These are phyloP conservation scores for Pionites leucogaster DNA, from an alignment of 2,113 vertebrate species.

Conservation along the genomic window DNA sequence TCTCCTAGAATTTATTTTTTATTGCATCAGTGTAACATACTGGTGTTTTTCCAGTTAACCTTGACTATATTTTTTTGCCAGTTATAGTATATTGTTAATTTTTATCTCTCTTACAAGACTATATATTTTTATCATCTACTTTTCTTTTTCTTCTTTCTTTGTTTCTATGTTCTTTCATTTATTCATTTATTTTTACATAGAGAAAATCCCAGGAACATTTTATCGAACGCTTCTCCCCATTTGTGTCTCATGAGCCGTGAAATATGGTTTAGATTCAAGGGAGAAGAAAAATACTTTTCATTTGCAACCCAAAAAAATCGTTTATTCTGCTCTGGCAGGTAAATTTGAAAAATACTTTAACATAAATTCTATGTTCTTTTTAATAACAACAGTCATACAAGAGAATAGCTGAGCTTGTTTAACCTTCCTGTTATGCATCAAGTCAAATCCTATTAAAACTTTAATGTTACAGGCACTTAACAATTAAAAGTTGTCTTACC, in stretches of 20 bases:
- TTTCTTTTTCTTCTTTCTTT: not conserved
- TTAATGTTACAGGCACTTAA: conserved; percentile 8
- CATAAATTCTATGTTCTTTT: conserved; percentile 42
- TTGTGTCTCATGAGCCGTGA: conserved; percentile 48
- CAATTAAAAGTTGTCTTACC: not conserved
- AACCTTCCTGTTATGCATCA: not conserved
- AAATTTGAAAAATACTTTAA: conserved; percentile 34
- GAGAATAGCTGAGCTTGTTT: not conserved
- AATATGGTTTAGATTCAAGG: conserved; percentile 55
- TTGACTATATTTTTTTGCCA: not conserved
- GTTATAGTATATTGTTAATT: conserved; percentile 4
- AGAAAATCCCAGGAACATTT: not conserved
- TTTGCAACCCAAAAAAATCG: conserved; percentile 31
- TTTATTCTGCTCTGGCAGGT: conserved; percentile 52
- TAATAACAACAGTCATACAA: conserved; percentile 29
- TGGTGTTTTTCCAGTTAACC: not conserved
- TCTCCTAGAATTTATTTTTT: not conserved
- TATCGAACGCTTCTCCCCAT: not conserved
- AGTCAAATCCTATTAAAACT: conserved; percentile 25
- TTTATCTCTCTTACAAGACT: not conserved
- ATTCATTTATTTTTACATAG: not conserved
- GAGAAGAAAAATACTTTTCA: conserved; percentile 64
- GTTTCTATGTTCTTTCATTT: not conserved
- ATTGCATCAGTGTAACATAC: not conserved
- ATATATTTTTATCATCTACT: not conserved